Conservation (phyloP, 2,797 vertebrate species). For the Florisuga fusca region DNA sequence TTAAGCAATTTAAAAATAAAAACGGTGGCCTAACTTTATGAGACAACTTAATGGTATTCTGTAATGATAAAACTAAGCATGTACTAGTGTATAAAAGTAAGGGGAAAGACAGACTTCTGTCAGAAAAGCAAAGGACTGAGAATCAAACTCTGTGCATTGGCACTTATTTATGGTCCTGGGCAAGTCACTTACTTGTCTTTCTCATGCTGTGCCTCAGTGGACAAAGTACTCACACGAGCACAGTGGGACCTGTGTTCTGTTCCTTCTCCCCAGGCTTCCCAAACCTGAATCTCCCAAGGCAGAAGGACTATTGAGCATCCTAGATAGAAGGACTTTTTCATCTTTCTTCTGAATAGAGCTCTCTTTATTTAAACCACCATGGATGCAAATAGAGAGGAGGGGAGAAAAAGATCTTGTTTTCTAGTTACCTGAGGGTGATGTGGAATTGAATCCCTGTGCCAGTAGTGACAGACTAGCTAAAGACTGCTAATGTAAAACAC, state of each 20-base stretch:
- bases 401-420: neutral
- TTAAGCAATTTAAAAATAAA: constrained; percentile 59
- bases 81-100: neutral
- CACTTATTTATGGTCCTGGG: neutral
- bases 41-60: constrained; percentile 18
- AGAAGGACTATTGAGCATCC: neutral
- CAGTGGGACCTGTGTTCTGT: neutral
- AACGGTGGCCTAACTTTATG: constrained; percentile 30
- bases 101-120: neutral
- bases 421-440: neutral
- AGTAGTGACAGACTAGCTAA: neutral
- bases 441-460: neutral
- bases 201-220: neutral
- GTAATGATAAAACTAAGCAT: constrained; percentile 46
- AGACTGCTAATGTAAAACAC: neutral
- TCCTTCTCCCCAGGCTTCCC: neutral
- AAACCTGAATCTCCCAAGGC: neutral
- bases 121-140: neutral
- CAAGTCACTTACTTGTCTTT: neutral
- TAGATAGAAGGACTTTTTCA: neutral
- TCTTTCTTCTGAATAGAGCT: neutral
- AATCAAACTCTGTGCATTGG: neutral
- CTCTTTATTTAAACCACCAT: neutral
- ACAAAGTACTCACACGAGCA: neutral
- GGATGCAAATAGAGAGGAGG: neutral